Evolutionary conservation across 2,888 invertebrate genomes (phyloP).

Genomic region (Macrophya annulata): DNA sequence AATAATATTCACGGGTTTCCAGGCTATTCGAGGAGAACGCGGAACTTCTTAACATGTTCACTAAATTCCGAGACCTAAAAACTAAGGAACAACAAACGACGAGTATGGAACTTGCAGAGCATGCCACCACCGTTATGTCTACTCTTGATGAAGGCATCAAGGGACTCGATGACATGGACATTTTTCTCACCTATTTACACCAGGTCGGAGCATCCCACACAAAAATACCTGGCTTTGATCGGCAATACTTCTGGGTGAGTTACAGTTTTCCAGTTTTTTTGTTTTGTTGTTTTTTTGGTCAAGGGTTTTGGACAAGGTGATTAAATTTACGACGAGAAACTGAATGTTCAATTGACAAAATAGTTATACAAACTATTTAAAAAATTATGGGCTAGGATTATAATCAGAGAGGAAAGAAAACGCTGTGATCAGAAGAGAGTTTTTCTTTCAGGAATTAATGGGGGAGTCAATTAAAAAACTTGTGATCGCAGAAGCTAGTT

Average conservation of each 20-base stretch:
- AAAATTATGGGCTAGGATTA: no score
- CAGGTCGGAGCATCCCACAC: constrained; percentile 92
- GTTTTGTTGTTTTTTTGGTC: neutral
- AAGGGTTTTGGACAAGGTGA: no score
- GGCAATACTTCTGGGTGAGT: constrained; percentile 94
- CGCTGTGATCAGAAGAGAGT: neutral
- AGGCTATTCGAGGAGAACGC: constrained; percentile 94
- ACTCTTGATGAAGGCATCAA: constrained; percentile 94
- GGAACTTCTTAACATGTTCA: constrained; percentile 90
- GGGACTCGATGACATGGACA: constrained; percentile 91
- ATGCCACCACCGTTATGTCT: constrained; percentile 94
- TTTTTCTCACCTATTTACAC: constrained; percentile 90
- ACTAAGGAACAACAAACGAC: constrained; percentile 91
- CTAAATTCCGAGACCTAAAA: constrained; percentile 89
- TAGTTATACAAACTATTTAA: no score
- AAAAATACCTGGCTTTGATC: constrained; percentile 92
- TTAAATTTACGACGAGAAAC: neutral
- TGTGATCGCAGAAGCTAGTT: neutral
- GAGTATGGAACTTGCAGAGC: constrained; percentile 92
- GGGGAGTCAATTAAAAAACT: neutral
- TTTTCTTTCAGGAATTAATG: neutral
- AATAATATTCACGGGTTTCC: constrained; percentile 71
- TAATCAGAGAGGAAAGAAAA: no score
- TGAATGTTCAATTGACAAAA: neutral
- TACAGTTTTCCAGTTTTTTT: neutral